phyloP scores from a whole-genome alignment of 1,140 invertebrate genomes.

The Aphaenogaster floridana region DNA sequence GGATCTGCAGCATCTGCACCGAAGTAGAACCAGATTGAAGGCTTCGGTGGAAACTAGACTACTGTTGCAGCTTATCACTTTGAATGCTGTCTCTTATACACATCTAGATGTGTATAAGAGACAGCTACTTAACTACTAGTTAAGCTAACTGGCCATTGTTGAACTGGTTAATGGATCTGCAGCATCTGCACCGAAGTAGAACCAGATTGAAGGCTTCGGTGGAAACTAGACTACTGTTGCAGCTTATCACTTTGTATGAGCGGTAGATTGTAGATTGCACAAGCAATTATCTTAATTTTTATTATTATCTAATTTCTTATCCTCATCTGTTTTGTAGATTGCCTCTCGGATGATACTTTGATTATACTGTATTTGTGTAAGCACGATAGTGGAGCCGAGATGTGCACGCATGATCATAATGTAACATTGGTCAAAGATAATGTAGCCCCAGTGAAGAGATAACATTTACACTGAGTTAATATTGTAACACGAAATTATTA shows the following conservation, averaged over 20 bases:
- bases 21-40: too few relatives aligned
- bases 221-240: background rate
- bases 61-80: too few relatives aligned
- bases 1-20: too few relatives aligned
- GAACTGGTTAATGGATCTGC: too few relatives aligned
- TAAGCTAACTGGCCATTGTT: too few relatives aligned
- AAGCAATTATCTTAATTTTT: background rate
- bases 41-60: too few relatives aligned
- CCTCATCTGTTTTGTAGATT: background rate
- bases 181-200: too few relatives aligned
- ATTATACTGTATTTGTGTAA: background rate
- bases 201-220: too few relatives aligned
- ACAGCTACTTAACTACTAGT: too few relatives aligned
- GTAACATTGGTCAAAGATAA: constrained; percentile 9
- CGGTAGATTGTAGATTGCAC: background rate
- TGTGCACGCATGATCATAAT: background rate
- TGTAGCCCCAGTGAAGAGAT: background rate
- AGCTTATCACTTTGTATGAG: background rate
- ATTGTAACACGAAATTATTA: background rate
- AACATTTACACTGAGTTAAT: background rate
- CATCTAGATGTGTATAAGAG: too few relatives aligned
- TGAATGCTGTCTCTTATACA: too few relatives aligned
- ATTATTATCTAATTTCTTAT: background rate
- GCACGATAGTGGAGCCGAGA: background rate
- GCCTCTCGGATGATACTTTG: background rate